A percentile compares a stretch with the other conserved stretches of the same genome.
phyloP scores from a whole-genome alignment of 2,888 invertebrate species.

The Chironomus tentans region DNA sequence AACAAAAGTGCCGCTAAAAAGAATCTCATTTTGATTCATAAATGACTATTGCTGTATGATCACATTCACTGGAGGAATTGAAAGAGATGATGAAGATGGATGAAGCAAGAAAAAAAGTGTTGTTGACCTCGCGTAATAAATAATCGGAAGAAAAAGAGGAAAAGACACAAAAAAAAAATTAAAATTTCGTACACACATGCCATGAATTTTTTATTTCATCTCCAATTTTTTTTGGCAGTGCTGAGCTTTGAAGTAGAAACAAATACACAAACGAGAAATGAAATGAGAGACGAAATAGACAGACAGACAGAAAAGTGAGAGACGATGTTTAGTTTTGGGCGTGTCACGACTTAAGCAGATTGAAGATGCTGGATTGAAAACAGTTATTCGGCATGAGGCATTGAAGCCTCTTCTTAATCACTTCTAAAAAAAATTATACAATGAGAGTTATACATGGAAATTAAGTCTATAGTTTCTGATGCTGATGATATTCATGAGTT shows the following conservation, averaged over 20 bases:
- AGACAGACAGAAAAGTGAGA: neutral
- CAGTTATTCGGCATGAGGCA: neutral
- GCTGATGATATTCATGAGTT: neutral
- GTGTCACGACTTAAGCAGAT: neutral
- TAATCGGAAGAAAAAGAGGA: neutral
- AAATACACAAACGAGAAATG: neutral
- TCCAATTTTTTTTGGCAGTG: neutral
- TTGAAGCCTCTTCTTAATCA: neutral
- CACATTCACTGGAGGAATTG: neutral
- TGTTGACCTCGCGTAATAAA: constrained; percentile 14
- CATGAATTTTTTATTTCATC: neutral
- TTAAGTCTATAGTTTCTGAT: neutral
- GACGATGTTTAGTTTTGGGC: neutral
- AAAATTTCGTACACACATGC: neutral
- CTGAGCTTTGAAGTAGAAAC: neutral
- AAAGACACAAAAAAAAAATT: neutral
- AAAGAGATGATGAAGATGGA: neutral
- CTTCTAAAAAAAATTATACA: neutral
- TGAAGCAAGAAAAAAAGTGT: neutral
- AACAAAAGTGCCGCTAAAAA: too few relatives aligned
- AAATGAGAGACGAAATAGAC: neutral
- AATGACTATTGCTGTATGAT: neutral
- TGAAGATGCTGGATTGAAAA: neutral
- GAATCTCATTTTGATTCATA: neutral
- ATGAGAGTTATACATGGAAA: too few relatives aligned